Base-by-base conservation (phyloP, 2,888 invertebrate genomes). In the Siphlonurus alternatus region DNA sequence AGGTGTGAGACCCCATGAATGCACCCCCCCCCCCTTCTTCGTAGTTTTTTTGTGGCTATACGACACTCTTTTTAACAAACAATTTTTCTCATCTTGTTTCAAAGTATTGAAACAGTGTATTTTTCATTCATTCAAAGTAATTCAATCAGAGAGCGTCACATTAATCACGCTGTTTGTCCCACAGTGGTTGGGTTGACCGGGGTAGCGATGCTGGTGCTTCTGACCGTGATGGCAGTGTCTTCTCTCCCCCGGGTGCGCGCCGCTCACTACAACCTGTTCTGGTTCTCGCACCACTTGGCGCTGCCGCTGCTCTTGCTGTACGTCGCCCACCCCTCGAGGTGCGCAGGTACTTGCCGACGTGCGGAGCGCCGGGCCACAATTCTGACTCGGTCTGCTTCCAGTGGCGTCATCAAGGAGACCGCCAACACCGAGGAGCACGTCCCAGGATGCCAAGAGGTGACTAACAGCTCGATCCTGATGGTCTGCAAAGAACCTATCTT, bases 241-340 rank as follows among this genome's bases (percentile, higher is more conserved):
- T 80, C 81, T 7, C 68, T 74, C 65, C 73, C 78, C 53, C 69
- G 74, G 24, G 74, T 81, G 18, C 75, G 81, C 53, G 73, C 77
- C 18, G 73, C 71, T 22, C 67, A 77, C 64, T 81, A 80, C 70
- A 80, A 81, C 65, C 74, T 75, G 1, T 82, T 82, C 70, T 81
- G 80, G 78, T 79, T 78, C 68, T 78, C 78, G 1, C 81, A 81
- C 68, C 78, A 80, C 66, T 68, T 80, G 25, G 80, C 79, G 68
- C 66, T 79, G 20, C 71, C 78, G 1, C 80, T 81, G 70, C 73
- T 81, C 71, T 71, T 77, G 62, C 70, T 81, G 61, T 73, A 81
- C 38, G 72, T 81, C 61, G 73, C 81, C 65, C 81, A 82, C 75
- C 81, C 81, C 1, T 71, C 81, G 67, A 78, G 80, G 81, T 81